Percentiles rank a stretch among this genome's conserved stretches.
phyloP scores from a whole-genome alignment of 1,140 invertebrate species.

The Brachionus plicatilis region DNA sequence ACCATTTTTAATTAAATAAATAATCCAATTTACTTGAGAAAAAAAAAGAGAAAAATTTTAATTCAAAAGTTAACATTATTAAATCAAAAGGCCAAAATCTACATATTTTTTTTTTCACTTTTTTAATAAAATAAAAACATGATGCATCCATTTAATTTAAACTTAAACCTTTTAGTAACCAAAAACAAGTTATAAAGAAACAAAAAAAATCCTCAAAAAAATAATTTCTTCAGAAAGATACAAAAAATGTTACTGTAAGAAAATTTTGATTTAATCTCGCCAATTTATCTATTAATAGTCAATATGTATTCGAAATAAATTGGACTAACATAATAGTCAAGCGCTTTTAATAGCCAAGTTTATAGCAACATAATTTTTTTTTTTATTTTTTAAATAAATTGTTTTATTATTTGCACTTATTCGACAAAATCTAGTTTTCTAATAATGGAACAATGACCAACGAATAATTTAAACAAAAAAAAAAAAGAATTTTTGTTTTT shows the following conservation, averaged over 20 bases:
- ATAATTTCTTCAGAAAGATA: neutral
- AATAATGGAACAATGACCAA: neutral
- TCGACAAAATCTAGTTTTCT: neutral
- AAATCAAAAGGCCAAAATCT: neutral
- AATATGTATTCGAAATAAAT: neutral
- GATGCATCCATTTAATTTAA: neutral
- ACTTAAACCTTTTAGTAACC: neutral
- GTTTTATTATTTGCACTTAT: neutral
- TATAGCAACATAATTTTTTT: neutral
- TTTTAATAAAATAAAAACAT: neutral
- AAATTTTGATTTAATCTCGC: neutral
- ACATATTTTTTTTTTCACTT: neutral
- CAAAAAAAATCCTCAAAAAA: neutral
- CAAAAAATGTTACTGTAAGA: neutral
- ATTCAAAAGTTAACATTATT: slow-evolving; percentile 2
- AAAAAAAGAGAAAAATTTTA: neutral
- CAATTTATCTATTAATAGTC: neutral
- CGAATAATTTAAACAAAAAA: neutral
- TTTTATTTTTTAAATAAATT: neutral
- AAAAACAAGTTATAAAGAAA: too few relatives aligned
- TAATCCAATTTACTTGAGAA: neutral
- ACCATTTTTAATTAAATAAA: neutral
- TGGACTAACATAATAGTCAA: neutral
- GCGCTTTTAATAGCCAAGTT: neutral
- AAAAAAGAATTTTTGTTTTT: neutral